phyloP scores from a whole-genome alignment of 2,113 vertebrate species.

The Campylomormyrus numenius region DNA sequence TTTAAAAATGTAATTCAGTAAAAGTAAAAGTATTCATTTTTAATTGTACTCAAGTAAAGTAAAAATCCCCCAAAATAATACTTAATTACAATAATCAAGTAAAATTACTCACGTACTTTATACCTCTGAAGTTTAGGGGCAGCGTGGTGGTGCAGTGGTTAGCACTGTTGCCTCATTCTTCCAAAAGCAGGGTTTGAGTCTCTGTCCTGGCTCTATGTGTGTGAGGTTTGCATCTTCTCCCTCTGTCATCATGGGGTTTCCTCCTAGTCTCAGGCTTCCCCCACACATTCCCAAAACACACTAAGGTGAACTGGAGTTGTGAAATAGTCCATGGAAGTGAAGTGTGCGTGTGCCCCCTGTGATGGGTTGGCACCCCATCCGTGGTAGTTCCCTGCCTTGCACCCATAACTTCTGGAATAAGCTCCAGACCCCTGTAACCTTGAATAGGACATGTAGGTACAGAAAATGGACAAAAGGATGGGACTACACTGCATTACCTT shows the following conservation, averaged over 20 bases:
- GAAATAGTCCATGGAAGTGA: not conserved
- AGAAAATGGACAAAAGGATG: not conserved
- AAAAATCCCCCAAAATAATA: too few relatives aligned
- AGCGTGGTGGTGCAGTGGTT: not conserved
- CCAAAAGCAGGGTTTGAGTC: not conserved
- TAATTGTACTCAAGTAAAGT: too few relatives aligned
- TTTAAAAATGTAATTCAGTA: too few relatives aligned
- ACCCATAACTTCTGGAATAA: not conserved
- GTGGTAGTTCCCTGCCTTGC: not conserved
- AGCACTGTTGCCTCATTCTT: not conserved
- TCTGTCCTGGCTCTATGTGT: not conserved
- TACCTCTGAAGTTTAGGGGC: too few relatives aligned
- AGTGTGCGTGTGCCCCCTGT: not conserved
- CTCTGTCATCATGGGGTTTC: not conserved
- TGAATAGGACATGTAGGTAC: not conserved
- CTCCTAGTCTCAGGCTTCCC: not conserved
- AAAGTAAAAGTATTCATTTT: too few relatives aligned
- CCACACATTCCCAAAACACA: not conserved
- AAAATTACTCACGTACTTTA: too few relatives aligned
- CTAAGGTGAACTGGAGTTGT: not conserved
- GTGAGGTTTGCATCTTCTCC: not conserved
- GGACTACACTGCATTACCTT: not conserved
- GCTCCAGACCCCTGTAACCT: not conserved
- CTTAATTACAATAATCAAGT: too few relatives aligned
- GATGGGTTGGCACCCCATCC: not conserved